Base-by-base conservation (phyloP, 2,113 vertebrate genomes). In the Psephotus haematonotus region DNA sequence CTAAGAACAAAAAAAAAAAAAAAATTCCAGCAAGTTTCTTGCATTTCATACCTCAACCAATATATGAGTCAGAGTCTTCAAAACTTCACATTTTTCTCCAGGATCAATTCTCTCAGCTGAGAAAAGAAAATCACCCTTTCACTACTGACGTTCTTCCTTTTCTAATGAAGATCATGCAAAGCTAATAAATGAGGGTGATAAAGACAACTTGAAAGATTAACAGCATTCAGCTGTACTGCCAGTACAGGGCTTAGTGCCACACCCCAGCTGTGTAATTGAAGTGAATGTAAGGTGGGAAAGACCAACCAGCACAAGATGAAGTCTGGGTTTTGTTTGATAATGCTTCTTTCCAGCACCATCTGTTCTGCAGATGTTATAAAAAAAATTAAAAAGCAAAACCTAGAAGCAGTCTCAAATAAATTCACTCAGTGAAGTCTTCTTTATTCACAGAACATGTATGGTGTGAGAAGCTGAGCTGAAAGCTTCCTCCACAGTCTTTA, bases 171-270 rank as follows among this genome's bases (percentile, higher is more conserved):
- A 72, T 76, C 71, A 86, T 5, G 6, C 47, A 97, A 95, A 89
- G 63, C 47, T 91, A 82, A 86, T 33, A 18, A 82, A 88, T 8
- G 35, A 90, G 65, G 35, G 46, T 86, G 76, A 84, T 93, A 95
- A 96, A 97, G 93, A 86, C 37, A 94, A 64, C 59, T 94, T 94
- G 71, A 90, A 95, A 94, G 92, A 95, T 92, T 95, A 96, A 95
- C 70, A 93, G 87, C 89, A 94, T 95, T 96, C 93, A 96, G 88
- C 88, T 96, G 88, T 63, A 79, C 63, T 97, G 92, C 91, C 68
- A 39, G 29, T 96, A 96, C 93, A 59, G 85, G 94, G 47, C 3
- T 95, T 94, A 91, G 71, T 71, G 72, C 72, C 80, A 90, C 90
- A 95, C 55, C 86, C 87, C 49, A 95, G 31, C 17, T 76, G 41